These are phyloP conservation scores for Falco naumanni DNA, from an alignment of 2,797 vertebrate genomes.

Conservation along the genomic window DNA sequence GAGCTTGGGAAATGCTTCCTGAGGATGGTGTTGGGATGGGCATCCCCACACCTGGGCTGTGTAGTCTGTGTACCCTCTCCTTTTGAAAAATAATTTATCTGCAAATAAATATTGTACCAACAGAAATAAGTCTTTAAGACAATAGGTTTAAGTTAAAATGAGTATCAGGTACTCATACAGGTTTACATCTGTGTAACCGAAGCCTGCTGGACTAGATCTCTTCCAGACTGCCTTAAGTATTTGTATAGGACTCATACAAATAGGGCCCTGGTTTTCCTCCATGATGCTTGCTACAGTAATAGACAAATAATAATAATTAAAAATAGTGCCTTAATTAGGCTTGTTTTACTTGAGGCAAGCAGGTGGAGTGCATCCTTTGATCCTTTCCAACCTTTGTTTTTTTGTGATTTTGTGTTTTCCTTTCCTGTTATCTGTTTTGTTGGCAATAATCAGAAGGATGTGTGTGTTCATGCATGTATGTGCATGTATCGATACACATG, in stretches of 20 bases:
- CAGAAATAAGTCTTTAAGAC: not conserved
- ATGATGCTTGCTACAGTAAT: not conserved
- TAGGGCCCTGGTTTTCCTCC: not conserved
- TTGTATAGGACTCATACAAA: not conserved
- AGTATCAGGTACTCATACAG: not conserved
- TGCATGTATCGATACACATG: not conserved
- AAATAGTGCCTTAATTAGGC: not conserved
- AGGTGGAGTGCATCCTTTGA: not conserved
- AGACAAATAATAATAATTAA: not conserved
- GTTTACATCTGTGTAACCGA: not conserved
- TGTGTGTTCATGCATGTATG: not conserved
- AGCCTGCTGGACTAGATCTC: not conserved
- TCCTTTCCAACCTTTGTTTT: not conserved
- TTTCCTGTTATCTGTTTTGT: not conserved
- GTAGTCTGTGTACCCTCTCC: not conserved
- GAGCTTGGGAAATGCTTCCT: not conserved
- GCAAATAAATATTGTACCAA: not conserved
- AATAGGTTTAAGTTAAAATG: not conserved
- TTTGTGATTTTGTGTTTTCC: not conserved
- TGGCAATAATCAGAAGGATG: not conserved
- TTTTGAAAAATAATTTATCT: not conserved
- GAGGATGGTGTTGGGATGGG: not conserved
- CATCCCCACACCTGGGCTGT: not conserved
- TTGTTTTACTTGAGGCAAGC: not conserved
- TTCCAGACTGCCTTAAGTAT: not conserved